Evolutionary conservation across 2,797 vertebrate genomes (phyloP), one percentile per base, ranked within the genome.

Genomic region (Otolemur crassicaudatus): DNA sequence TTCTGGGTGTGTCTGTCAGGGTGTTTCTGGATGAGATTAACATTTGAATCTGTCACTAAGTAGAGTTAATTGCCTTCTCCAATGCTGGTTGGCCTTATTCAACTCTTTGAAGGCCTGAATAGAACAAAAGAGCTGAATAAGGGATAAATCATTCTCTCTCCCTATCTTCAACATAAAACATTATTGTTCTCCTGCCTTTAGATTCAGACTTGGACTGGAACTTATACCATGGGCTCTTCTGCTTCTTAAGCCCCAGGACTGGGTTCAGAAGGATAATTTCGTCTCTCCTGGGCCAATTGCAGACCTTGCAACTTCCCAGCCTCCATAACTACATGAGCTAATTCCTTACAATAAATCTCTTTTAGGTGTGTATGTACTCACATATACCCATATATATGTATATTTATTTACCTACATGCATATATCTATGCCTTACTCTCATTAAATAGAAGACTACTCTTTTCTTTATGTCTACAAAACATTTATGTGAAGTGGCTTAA

Each of bases 401-500:
- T 63, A 13, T 46, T 3, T 5, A 67, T 49, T 87, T 12, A 14
- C 40, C 53, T n/a, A 11, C 10, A 69, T 40, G 75, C 7, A n/a
- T n/a, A 65, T 29, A 81, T 34, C 58, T 49, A 46, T 58, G 79
- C 19, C 34, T 73, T 53, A 77, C 4, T 14, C 25, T 84, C 29
- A 95, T 3, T 91, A 37, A 93, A 46, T 67, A 86, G 37, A 20
- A 77, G 31, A 37, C 31, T 70, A 43, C 72, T 83, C 58, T 67
- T 60, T 91, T 37, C 14, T 89, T 85, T 91, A 49, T 22, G 49
- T 61, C 8, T 87, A 69, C 29, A 20, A 58, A 79, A 69, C 0
- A 75, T 75, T 88, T 92, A 94, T 43, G n/a, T 75, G 95, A 85
- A 80, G 49, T 95, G 77, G 9, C 58, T 93, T 86, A 83, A 83